Base-by-base conservation (phyloP, 2,113 vertebrate genomes). In the Rhagologus leucostigma region DNA sequence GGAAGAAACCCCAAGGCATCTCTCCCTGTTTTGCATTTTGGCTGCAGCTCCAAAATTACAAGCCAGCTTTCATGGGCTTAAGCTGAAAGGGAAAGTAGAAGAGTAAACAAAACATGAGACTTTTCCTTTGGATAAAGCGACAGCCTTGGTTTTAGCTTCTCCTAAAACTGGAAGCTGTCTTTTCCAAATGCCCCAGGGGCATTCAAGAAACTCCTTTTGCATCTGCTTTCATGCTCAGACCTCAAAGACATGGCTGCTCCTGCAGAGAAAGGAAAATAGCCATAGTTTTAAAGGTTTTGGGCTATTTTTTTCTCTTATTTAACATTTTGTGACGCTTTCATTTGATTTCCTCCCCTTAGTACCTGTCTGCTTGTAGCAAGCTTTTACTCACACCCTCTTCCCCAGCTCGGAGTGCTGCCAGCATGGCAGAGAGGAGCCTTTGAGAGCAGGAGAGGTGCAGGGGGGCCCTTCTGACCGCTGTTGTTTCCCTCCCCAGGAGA, bases 401-500 rank as follows among this genome's bases (percentile, higher is more conserved):
- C 84, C 53, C 84, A 64, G 57, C 88, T 68, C 47, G 47, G 74
- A 80, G 59, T 26, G 78, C 65, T 86, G 70, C 67, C 50, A 87
- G 88, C 71, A 37, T 44, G 59, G 82, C 73, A 86, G 68, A 55
- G 85, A 56, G 60, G 73, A 90, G 76, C 41, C 30, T 67, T 42
- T 73, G 64, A 47, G 92, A 87, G 86, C 63, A 59, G 71, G 75
- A 77, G 44, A 44, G 47, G 23, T 11, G 1, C 29, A 8, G 50
- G 89, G 87, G 39, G 13, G 83, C 39, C 64, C 92, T 65, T 80
- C 73, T 80, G 44, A 94, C 77, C 37, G 30, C 35, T 97, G 96
- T 96, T 92, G 82, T 97, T 99, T 98, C 98, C 97, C 97, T 98
- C 98, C 98, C 96, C 97, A 99, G 99, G 98, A 90, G 75, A 41